phyloP scores from a whole-genome alignment of 2,888 invertebrate species.

The Cheilosia urbana region DNA sequence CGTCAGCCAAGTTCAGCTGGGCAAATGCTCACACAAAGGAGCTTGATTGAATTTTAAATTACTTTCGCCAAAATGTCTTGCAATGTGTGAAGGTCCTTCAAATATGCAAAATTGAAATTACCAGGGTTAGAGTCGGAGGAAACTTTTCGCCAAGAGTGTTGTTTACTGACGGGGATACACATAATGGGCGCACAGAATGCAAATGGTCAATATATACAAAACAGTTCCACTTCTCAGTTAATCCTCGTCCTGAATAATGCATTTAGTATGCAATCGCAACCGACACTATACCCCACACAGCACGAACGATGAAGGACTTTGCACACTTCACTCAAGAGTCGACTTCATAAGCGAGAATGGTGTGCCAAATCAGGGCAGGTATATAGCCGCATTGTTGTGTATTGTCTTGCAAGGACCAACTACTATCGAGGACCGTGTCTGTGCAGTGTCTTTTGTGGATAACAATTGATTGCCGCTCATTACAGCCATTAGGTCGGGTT shows the following conservation, averaged over 20 bases:
- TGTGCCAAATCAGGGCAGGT: slow-evolving; percentile 10
- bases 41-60: slow-evolving; percentile 76
- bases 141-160: slow-evolving; percentile 60
- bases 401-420: slow-evolving; percentile 65
- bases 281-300: slow-evolving; percentile 62
- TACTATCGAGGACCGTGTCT: slow-evolving; percentile 56
- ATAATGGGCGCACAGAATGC: slow-evolving; percentile 45
- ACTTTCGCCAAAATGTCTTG: slow-evolving; percentile 75
- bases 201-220: slow-evolving; percentile 60
- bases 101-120: slow-evolving; percentile 74
- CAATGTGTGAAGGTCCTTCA: slow-evolving; percentile 72
- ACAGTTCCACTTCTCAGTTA: slow-evolving; percentile 47
- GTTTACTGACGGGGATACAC: slow-evolving; percentile 47
- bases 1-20: slow-evolving; percentile 35
- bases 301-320: slow-evolving; percentile 51
- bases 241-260: slow-evolving; percentile 72
- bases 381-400: slow-evolving; percentile 16
- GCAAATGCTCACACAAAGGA: slow-evolving; percentile 68
- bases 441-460: slow-evolving; percentile 46
- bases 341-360: slow-evolving; percentile 6
- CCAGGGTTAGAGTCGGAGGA: not conserved
- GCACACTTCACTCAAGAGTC: slow-evolving; percentile 59
- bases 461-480: slow-evolving; percentile 74
- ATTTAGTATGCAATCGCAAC: slow-evolving; percentile 72
- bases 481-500: slow-evolving; percentile 62